Base-by-base conservation (phyloP, 2,888 invertebrate species). In the Phania funesta region DNA sequence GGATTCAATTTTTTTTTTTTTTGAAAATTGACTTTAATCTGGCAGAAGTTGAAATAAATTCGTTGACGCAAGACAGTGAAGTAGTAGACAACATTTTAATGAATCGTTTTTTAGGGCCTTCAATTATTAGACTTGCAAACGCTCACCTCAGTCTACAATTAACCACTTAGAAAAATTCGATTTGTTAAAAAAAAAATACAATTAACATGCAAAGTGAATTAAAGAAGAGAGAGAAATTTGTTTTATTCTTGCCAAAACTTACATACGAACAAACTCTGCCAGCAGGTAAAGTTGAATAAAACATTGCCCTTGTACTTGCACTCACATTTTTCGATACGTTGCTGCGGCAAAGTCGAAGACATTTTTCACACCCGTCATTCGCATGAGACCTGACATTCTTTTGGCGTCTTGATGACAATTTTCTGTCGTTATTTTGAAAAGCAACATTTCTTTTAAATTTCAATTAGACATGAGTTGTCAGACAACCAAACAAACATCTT, bases 291-390 rank as follows among this genome's bases (percentile, higher is more conserved):
- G n/a, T n/a, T n/a, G n/a, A n/a, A n/a, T n/a, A n/a, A n/a, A n/a
- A n/a, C n/a, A n/a, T n/a, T n/a, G n/a, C n/a, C n/a, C n/a, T n/a
- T n/a, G n/a, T n/a, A n/a, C n/a, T n/a, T n/a, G n/a, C n/a, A n/a
- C n/a, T 16, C n/a, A 50, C 6, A 52, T 35, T 3, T 22, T 58
- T 54, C 22, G 7, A 9, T 11, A 35, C n/a, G 35, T 44, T 44
- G 5, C 13, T 44, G 4, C 7, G 6, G 0, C 7, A 0, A 7
- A 44, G 18, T 4, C 7, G 5, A 44, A 3, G 16, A 64, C 54
- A 64, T 74, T 54, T 29, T 56, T 74, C 16, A 6, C 54, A 54
- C 46, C n/a, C n/a, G n/a, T n/a, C n/a, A 64, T 41, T 64, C 24
- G 52, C 58, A 9, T 6, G 32, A 22, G 60, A 35, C 41, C 71